Conservation (phyloP, 2,797 vertebrate species). For the Oceanodroma leucorhoa region DNA sequence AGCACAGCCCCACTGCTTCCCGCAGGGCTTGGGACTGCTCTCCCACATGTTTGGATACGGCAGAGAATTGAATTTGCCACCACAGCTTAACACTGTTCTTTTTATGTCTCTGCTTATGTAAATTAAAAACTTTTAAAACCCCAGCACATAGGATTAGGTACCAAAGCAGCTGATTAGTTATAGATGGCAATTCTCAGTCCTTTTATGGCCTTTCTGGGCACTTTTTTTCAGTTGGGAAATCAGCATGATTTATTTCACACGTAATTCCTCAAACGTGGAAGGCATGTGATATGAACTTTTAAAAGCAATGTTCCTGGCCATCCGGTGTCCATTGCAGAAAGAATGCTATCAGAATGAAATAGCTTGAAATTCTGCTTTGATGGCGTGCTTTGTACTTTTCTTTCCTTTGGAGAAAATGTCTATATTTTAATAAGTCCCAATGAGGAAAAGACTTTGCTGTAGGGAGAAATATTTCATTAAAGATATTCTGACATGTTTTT, state of each 20-base stretch:
- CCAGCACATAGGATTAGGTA: neutral
- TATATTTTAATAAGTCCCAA: constrained; percentile 6
- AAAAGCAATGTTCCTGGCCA: neutral
- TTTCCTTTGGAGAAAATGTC: neutral
- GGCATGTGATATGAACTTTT: neutral
- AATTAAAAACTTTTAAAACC: neutral
- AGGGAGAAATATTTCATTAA: neutral
- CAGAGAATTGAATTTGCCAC: neutral
- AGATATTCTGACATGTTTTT: neutral
- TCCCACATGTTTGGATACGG: neutral
- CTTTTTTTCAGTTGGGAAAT: neutral
- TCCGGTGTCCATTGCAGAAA: neutral
- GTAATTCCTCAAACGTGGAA: neutral
- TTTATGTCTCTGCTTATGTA: neutral
- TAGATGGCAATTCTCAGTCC: neutral
- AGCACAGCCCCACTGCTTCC: neutral
- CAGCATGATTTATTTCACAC: neutral
- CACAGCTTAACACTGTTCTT: neutral
- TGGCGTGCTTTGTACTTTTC: neutral
- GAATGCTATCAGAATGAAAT: neutral
- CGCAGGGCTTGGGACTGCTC: neutral
- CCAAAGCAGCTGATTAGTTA: neutral
- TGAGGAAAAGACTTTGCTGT: neutral
- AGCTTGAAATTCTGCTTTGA: neutral
- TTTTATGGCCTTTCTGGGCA: neutral